phyloP scores from a whole-genome alignment of 2,797 vertebrate genomes.

The Hipposideros larvatus region DNA sequence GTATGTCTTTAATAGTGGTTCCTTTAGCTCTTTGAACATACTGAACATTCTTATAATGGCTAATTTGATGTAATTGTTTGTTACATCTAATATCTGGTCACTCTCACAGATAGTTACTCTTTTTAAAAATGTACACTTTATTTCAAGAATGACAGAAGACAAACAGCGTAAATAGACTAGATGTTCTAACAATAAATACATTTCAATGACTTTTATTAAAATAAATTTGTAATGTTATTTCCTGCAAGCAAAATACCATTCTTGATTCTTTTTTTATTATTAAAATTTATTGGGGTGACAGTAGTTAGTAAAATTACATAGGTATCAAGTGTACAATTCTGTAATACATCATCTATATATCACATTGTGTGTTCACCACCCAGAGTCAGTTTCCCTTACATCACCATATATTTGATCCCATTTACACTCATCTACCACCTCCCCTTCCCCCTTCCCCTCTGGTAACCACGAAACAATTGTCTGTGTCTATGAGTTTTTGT shows the following conservation, averaged over 20 bases:
- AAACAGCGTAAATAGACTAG: constrained; percentile 92
- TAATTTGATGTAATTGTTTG: background rate
- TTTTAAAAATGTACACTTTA: constrained; percentile 89
- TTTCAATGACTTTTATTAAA: constrained; percentile 93
- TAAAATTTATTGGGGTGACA: too few species aligned
- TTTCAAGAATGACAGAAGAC: constrained; percentile 91
- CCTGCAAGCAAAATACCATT: constrained; percentile 94
- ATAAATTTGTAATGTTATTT: constrained; percentile 92
- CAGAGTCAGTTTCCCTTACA: too few species aligned
- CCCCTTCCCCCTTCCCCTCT: too few species aligned
- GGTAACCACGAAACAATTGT: too few species aligned
- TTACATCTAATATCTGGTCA: background rate
- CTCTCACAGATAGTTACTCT: background rate
- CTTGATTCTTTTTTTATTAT: constrained; percentile 59
- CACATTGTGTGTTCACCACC: too few species aligned
- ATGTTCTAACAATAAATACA: constrained; percentile 96
- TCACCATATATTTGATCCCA: too few species aligned
- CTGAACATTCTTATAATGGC: background rate
- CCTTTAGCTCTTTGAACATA: background rate
- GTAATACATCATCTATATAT: too few species aligned
- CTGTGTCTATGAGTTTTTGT: too few species aligned
- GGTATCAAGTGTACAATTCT: too few species aligned
- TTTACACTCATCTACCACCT: too few species aligned
- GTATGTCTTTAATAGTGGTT: too few species aligned
- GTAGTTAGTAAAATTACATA: too few species aligned